phyloP scores from a whole-genome alignment of 2,888 invertebrate species.

The Himalopsyche kuldschensis region DNA sequence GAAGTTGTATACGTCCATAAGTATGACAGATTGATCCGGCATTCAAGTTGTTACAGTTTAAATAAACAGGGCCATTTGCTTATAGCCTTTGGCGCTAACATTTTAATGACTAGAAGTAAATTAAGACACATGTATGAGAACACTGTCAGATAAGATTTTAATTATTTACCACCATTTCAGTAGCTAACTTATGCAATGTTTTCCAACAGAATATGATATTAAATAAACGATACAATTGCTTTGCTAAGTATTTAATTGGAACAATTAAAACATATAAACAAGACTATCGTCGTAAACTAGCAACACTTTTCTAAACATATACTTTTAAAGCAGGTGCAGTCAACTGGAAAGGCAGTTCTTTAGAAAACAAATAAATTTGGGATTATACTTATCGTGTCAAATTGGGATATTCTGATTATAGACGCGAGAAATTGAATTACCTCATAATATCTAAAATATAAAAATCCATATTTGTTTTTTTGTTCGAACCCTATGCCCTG shows the following conservation, averaged over 20 bases:
- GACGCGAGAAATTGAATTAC: too few relatives aligned
- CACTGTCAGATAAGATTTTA: neutral
- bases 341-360: too few relatives aligned
- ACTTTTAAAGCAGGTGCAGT: too few relatives aligned
- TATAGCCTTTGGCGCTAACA: neutral
- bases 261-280: neutral
- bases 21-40: neutral
- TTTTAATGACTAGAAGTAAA: neutral
- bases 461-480: too few relatives aligned
- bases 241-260: neutral
- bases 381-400: too few relatives aligned
- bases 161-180: neutral
- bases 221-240: neutral
- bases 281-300: too few relatives aligned
- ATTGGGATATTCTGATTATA: too few relatives aligned
- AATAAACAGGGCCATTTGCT: neutral
- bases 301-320: too few relatives aligned
- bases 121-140: neutral
- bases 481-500: too few relatives aligned
- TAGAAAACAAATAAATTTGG: too few relatives aligned
- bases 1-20: neutral
- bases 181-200: neutral
- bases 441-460: too few relatives aligned
- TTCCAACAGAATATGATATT: neutral
- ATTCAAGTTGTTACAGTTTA: neutral